Conservation (phyloP, 1,140 invertebrate genomes). For the Steinernema feltiae region DNA sequence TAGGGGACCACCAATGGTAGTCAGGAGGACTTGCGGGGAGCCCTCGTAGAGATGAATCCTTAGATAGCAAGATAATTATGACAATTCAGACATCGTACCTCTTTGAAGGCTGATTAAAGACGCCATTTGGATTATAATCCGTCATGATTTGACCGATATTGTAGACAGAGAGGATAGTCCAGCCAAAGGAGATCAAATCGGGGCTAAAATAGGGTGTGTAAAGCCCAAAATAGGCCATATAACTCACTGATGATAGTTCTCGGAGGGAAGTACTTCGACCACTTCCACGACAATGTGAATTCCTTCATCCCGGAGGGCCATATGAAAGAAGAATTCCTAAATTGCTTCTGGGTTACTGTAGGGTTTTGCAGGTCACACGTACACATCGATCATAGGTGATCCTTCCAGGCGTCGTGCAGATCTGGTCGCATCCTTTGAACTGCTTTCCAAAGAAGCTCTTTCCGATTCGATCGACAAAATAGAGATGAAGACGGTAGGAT, state of each 20-base stretch:
- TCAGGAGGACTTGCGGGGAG: background rate
- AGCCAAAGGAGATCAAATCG: background rate
- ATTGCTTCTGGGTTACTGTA: background rate
- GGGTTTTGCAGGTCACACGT: background rate
- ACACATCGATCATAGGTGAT: slow-evolving; percentile 1
- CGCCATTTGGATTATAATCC: background rate
- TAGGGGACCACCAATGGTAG: background rate
- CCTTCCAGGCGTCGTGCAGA: background rate
- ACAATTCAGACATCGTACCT: background rate
- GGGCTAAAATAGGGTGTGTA: background rate
- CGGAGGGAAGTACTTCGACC: background rate
- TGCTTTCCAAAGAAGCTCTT: slow-evolving; percentile 1
- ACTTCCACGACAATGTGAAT: background rate
- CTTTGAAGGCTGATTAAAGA: background rate
- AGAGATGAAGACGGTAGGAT: background rate
- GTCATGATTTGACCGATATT: slow-evolving; percentile 1
- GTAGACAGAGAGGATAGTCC: background rate
- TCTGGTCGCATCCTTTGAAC: background rate
- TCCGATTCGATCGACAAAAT: background rate
- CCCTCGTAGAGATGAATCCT: slow-evolving; percentile 1
- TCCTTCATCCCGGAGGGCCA: background rate
- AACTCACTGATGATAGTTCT: background rate
- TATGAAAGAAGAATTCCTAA: slow-evolving; percentile 8
- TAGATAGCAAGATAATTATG: no score
- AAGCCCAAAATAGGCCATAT: background rate